Evolutionary conservation across 2,888 invertebrate species (phyloP), one percentile per base, ranked within the genome.

Genomic region (Tenthredo amoena): DNA sequence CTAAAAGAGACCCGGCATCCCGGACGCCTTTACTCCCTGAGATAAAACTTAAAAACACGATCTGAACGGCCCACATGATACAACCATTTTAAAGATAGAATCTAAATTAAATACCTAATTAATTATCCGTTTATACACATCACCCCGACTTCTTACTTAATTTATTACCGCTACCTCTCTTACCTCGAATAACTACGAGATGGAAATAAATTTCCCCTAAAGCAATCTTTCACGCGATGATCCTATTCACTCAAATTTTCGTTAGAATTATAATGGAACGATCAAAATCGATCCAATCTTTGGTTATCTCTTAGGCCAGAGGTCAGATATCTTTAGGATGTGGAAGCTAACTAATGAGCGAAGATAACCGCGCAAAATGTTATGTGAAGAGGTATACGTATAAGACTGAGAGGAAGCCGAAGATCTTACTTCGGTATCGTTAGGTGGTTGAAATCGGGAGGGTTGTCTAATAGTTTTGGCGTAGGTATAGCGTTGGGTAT

Each of bases 31-130:
- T 76, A 55, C 81, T 21, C 68, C 43, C 31, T 12, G 71, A 83
- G 83, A 83, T 71, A 71, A 81, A 71, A 31, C 40, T 47, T 47
- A 68, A 74, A 84, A 43, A 85, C 85, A 77, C 84, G 76, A 74
- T 72, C 86, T 37, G 58, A 55, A 72, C 79, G 71, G 71, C 55
- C 76, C 72, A 81, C 72, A 47, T 47, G 85, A 83, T 86, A 62
- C 79, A 86, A 87, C 86, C 82, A 77, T 85, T 84, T 85, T 79
- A 84, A 37, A 76, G 90, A 91, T 91, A 88, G 89, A 88, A 91
- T 91, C 91, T 90, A 90, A 91, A 91, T 91, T 91, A 90, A 91
- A 91, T 89, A 88, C 87, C 89, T 91, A 91, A 91, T 91, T 91
- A 91, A 91, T 91, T 90, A 88, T 86, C 85, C 88, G 87, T 65